These are phyloP conservation scores for Eulacestoma nigropectus DNA, from an alignment of 2,113 vertebrate genomes.

Conservation along the genomic window DNA sequence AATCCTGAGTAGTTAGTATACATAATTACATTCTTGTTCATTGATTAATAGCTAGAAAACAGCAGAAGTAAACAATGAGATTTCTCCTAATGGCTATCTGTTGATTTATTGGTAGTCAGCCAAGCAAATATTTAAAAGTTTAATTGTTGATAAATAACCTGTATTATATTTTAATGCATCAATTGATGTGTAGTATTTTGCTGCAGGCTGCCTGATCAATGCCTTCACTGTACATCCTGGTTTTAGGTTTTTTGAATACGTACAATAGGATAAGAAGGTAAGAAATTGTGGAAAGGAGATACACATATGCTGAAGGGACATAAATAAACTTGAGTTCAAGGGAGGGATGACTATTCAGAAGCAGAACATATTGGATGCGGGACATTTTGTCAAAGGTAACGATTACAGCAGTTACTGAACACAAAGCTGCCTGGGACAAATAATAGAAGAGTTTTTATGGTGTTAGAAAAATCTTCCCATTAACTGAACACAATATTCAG, in stretches of 20 bases:
- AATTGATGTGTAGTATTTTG: background rate
- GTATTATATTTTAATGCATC: constrained; percentile 2
- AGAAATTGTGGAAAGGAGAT: background rate
- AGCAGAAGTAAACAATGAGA: background rate
- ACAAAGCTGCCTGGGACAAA: constrained; percentile 9
- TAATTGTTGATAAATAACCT: constrained; percentile 7
- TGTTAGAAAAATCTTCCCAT: constrained; percentile 66
- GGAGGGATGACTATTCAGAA: background rate
- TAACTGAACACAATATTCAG: constrained; percentile 57
- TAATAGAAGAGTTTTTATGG: background rate
- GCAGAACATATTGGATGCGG: background rate
- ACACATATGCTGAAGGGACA: background rate
- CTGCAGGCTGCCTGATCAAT: constrained; percentile 23
- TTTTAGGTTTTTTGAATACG: background rate
- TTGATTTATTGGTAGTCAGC: background rate
- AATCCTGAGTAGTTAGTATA: background rate
- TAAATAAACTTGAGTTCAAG: background rate
- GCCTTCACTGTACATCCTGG: background rate
- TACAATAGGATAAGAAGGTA: background rate
- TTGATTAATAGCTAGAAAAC: background rate
- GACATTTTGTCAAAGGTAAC: background rate
- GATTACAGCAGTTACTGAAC: constrained; percentile 15
- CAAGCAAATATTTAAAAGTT: constrained; percentile 1
- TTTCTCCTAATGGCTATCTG: background rate
- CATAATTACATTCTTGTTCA: background rate